Base-by-base conservation (phyloP, 2,888 invertebrate genomes). In the Venustoraphidia nigricollis region DNA sequence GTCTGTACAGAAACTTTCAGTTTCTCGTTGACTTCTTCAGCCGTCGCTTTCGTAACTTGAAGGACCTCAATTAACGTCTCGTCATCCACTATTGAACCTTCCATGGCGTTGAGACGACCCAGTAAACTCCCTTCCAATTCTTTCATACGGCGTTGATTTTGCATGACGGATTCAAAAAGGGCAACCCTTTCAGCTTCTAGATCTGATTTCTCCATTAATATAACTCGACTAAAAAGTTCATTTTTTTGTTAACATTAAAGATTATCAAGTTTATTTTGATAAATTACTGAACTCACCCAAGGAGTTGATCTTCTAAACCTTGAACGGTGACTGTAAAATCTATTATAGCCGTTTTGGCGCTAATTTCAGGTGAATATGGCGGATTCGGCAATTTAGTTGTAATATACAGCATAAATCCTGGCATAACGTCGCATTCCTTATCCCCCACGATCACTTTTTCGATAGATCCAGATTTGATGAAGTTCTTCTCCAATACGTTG, bases 291-390 rank as follows among this genome's bases (percentile, higher is more conserved):
- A 41, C 41, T 41, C 9, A 41, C 34, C 44, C 95, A 34, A 96
- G 67, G 6, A 96, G 68, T 62, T 96, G 96, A 67, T 96, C 96
- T 68, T 96, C 96, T 34, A 96, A 68, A 9, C 96, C 95, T 60
- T 88, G 80, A 86, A 93, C 93, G 3, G 96, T 96, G 1, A 96
- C 96, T 1, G 96, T 96, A 62, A 96, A 96, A 64, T 96, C 95
- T 57, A 96, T 95, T 48, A 96, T 93, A 0, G 94, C 91, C 0
- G 94, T 94, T 64, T 93, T 93, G 1, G 96, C 95, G 59, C 92
- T 91, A 54, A 96, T 84, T 71, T 96, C 96, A 0, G 96, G 96
- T 10, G 94, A 93, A 66, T 95, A 96, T 0, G 93, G 85, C 0
- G 96, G 96, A 69, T 96, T 96, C 1, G 93, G 90, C 47, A 96